Evolutionary conservation across 2,113 vertebrate genomes (phyloP).

Genomic region (Tragelaphus strepsiceros): DNA sequence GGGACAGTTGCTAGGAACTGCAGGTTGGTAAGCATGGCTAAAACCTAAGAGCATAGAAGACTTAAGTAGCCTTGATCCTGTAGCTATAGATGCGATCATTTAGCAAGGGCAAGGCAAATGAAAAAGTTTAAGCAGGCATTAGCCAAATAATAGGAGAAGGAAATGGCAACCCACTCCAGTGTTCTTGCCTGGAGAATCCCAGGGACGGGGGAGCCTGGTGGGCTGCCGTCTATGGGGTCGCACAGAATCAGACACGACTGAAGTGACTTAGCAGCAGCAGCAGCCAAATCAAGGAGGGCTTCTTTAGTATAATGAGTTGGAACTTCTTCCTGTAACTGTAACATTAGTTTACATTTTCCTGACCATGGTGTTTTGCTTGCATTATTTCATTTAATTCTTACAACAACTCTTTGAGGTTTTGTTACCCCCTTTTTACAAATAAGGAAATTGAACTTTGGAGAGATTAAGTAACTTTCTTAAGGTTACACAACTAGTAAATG

Average conservation of each 20-base stretch:
- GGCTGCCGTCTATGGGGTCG: no score
- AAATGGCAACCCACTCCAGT: no score
- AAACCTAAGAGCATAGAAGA: background rate
- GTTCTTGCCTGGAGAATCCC: no score
- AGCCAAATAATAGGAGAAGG: background rate
- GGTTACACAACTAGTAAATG: background rate
- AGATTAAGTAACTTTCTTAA: constrained; percentile 19
- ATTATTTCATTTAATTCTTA: background rate
- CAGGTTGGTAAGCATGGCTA: background rate
- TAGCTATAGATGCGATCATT: background rate
- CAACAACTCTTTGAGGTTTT: background rate
- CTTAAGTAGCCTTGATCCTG: background rate
- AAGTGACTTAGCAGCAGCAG: no score
- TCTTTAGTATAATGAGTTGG: background rate
- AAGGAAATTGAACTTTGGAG: background rate
- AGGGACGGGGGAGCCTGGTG: no score
- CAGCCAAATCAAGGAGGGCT: background rate
- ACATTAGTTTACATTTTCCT: background rate
- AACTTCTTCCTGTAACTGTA: background rate
- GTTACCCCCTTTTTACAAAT: background rate
- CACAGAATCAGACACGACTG: no score
- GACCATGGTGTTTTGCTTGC: background rate
- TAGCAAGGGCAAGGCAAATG: background rate
- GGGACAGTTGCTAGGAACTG: background rate
- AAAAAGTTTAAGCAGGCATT: background rate